These are phyloP conservation scores for Zoanthus sociatus DNA, from an alignment of 92 coral and sea anemone species.

Conservation along the genomic window DNA sequence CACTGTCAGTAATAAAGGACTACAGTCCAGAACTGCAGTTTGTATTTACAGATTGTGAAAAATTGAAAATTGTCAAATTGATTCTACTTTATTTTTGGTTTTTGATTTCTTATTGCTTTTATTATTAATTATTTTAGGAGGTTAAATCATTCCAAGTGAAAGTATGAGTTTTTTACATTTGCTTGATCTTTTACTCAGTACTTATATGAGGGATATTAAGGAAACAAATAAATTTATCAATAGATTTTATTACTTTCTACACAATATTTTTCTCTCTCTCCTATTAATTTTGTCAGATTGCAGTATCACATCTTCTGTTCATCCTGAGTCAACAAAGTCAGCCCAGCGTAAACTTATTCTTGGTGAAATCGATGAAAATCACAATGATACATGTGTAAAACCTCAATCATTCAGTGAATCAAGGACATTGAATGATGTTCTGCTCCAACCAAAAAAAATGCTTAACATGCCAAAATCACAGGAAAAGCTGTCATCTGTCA, in stretches of 20 bases:
- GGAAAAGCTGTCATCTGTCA: background rate
- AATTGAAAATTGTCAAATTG: no score
- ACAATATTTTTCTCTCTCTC: background rate
- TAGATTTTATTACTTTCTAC: background rate
- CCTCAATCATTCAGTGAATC: background rate
- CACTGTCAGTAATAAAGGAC: no score
- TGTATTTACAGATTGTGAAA: no score
- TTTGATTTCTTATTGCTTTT: no score
- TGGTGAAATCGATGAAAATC: background rate
- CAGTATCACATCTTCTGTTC: conserved; percentile 22
- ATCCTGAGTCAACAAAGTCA: conserved; percentile 31
- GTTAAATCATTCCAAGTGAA: no score
- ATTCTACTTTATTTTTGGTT: no score
- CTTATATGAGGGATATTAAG: no score
- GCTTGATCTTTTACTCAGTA: no score
- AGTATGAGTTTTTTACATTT: no score
- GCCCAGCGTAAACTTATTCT: conserved; percentile 33
- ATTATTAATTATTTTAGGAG: no score
- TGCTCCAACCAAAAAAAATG: conserved; percentile 11
- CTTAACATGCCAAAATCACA: conserved; percentile 31
- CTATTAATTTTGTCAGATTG: background rate
- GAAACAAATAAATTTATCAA: no score
- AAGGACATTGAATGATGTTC: conserved; percentile 1
- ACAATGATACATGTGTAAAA: background rate
- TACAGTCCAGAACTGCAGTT: no score